Evolutionary conservation across 2,888 invertebrate genomes (phyloP).

Genomic region (Geophilus truncorum): DNA sequence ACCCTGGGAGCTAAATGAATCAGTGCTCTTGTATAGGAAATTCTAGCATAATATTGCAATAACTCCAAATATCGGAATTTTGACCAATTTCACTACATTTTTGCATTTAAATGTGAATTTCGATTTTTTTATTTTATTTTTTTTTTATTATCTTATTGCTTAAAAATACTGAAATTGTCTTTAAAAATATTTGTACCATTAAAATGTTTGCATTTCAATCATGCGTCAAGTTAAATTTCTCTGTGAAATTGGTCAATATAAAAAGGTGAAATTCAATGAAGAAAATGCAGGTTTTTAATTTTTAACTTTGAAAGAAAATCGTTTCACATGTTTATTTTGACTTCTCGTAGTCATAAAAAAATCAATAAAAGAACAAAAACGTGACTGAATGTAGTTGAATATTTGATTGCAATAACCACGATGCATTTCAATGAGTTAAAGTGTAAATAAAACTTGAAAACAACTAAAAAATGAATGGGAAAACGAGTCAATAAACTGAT

Average conservation of each 20-base stretch:
- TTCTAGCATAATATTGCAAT: background rate
- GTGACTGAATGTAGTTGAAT: background rate
- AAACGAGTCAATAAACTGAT: too few species aligned
- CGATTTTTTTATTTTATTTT: too few species aligned
- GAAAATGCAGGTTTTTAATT: background rate
- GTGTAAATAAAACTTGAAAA: background rate
- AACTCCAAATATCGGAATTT: background rate
- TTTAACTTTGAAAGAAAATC: too few species aligned
- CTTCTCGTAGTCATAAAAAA: too few species aligned
- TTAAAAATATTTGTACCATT: background rate
- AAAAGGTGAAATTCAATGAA: background rate
- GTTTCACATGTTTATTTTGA: too few species aligned
- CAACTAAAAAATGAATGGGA: background rate
- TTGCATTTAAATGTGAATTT: too few species aligned
- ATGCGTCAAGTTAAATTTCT: too few species aligned
- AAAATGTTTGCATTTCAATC: background rate
- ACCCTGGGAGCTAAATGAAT: conserved; percentile 18
- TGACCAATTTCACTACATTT: background rate
- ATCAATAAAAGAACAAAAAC: too few species aligned
- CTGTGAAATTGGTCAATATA: background rate
- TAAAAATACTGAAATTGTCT: background rate
- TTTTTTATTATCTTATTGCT: background rate
- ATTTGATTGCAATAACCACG: background rate
- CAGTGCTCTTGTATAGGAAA: background rate
- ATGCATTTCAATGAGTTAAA: background rate